Base-by-base conservation (phyloP, 35 echinoderm and acorn worm species). In the Amphiura filiformis region DNA sequence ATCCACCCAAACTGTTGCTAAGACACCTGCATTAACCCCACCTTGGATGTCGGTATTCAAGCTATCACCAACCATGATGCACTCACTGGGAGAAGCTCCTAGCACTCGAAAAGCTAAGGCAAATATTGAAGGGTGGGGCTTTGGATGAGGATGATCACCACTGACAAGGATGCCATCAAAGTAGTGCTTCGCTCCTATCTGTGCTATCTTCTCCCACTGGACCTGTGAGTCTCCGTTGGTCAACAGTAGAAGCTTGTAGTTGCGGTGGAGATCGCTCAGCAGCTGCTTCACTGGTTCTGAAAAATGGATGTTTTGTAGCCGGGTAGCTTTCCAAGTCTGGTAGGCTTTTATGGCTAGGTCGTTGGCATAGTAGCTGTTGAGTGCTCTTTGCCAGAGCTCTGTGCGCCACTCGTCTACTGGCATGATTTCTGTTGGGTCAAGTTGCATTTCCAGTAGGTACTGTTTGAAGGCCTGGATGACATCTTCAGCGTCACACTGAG, bases 81-180 rank as follows among this genome's bases (percentile, higher is more conserved):
- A 95, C 32, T 94, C 81, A 23, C 81, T 57, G 9, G 82, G 35
- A 28, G 41, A 35, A 23, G 87, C 84, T 11, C 83, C 78, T 26
- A 99, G 85, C 75, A 89, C 65, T 78, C 92, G 77, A 78, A 92
- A 92, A 31, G 96, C 90, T 22, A 82, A 81, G 34, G 92, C 87
- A 87, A 92, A 95, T 47, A 99, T 99, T 11, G 96, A 88, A 13
- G 84, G 77, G 76, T 99, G 81, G 13, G 96, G 96, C 57, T 99
- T 99, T 12, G 93, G 84, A 76, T 92, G 90, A 18, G 77, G 83
- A 42, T 95, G 88, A 56, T 99, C 93, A 0, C 93, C 96, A 70
- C 96, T 99, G 56, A 99, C 90, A 37, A 99, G 87, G 57, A 99
- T 93, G 41, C 84, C 82, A 81, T 94, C 93, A 90, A 99, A 99